Evolutionary conservation across 2,797 vertebrate species (phyloP).

Genomic region (Tachyglossus aculeatus): DNA sequence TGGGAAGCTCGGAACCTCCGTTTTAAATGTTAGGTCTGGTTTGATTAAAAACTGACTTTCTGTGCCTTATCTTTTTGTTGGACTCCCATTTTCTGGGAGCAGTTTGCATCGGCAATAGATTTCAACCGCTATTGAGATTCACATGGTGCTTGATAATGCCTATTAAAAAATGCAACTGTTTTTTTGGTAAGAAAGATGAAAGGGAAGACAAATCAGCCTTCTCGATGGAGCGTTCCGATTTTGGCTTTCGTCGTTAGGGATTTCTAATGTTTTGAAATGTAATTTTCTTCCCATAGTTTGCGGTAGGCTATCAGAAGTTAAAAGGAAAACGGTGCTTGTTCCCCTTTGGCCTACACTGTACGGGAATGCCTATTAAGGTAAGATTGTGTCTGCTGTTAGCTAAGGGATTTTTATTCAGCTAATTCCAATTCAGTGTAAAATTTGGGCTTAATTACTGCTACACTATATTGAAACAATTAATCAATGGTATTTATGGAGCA

Average conservation of each 20-base stretch:
- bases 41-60: too few species aligned
- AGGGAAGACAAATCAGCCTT: neutral
- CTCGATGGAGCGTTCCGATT: conserved; percentile 6
- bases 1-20: too few species aligned
- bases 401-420: neutral
- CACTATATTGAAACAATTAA: neutral
- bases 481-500: too few species aligned
- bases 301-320: conserved; percentile 88
- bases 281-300: conserved; percentile 79
- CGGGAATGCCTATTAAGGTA: conserved; percentile 99
- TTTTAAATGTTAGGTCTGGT: too few species aligned
- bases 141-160: neutral
- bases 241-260: rapidly evolving
- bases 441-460: neutral
- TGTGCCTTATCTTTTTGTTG: too few species aligned
- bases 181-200: neutral
- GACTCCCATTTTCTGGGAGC: too few species aligned
- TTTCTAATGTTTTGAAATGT: neutral
- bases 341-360: conserved; percentile 96
- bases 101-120: too few species aligned
- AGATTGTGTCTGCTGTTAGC: conserved; percentile 38
- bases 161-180: neutral
- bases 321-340: conserved; percentile 94
- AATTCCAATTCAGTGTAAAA: conserved; percentile 4
- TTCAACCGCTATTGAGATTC: neutral